Evolutionary conservation across 2,888 invertebrate genomes (phyloP), one percentile per base, ranked within the genome.

Genomic region (Pycnomerus fuliginosus): DNA sequence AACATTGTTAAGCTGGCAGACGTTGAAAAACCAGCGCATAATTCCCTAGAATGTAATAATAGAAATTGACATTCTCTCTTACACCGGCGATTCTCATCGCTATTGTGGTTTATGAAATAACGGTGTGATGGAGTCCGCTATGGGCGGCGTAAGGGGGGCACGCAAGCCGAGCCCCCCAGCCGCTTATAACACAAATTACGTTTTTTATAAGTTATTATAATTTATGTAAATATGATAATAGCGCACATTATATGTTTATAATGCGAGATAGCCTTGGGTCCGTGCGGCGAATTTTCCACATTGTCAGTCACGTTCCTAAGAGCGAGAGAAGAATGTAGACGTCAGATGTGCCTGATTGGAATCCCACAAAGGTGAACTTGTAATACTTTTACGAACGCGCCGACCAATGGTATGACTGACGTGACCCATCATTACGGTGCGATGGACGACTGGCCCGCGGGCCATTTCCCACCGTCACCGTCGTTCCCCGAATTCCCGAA

Each of bases 171-270:
- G n/a, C n/a, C n/a, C n/a, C n/a, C n/a, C n/a, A n/a, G 32, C 13
- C 23, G 15, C 28, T 51, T 51, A 61, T 62, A 54, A 58, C 53
- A 54, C 56, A 56, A 63, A 63, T 61, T 58, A 60, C 50, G 50
- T 53, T 62, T n/a, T 64, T 64, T 64, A 62, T 61, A 65, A 65
- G 58, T 60, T 67, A 65, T 67, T 65, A 62, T 72, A 72, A 72
- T 72, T 71, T 72, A 72, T 71, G 69, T 68, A 70, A 71, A 70
- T 71, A 67, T 63, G 65, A 67, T 70, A 70, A 71, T 69, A 58
- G 63, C 61, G 62, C 60, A 55, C 60, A 62, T 63, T 62, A 64
- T 64, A 61, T 52, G 56, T 57, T 60, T 60, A 60, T 60, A 62
- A 62, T 62, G 62, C 54, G 55, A 61, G 55, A 58, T 62, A 62